Evolutionary conservation across 1,140 invertebrate species (phyloP), one percentile per base, ranked within the genome.

Genomic region (Sycobia sp.): DNA sequence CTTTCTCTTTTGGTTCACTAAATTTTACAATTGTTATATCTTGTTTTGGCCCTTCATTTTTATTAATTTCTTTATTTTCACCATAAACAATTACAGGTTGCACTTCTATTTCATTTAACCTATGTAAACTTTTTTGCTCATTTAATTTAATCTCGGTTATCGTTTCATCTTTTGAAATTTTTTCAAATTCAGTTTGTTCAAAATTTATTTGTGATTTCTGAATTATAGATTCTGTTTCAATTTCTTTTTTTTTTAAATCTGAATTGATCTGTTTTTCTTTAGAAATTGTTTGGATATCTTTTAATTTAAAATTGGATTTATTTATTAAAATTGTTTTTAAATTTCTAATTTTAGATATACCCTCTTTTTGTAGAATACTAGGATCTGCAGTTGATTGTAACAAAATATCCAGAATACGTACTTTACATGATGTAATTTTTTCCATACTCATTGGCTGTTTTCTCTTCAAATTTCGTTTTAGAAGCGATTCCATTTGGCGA

Each of bases 341-440:
- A 11, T 65, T 65, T 43, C 55, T 72, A 5, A 74, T 65, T 7
- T 13, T 50, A 9, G 73, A 66, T 43, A 78, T 71, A 22, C 76
- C 74, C 11, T 58, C 59, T 13, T 60, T 71, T 9, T 66, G 62
- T 4, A 76, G 49, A 18, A 67, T 3, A n/a, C 58, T 66, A 0
- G 50, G 18, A 54, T 61, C 60, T 3, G 67, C 56, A 18, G 73
- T 67, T 8, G 67, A 59, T 14, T 65, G 65, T 3, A 77, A 27
- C 18, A 75, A 63, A 7, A 65, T 74, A 25, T 81, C 77, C 0
- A 74, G 51, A 8, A 80, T 20, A 1, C 25, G 47, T 0, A 80
- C 78, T 54, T 72, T 71, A 34, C 79, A 80, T 10, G 62, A 74
- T 67, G 51, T 69, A 67, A 71, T 69, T 49, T 73, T 64, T 4